phyloP scores from a whole-genome alignment of 2,888 invertebrate species.

The Rhamphomyia laevipes region DNA sequence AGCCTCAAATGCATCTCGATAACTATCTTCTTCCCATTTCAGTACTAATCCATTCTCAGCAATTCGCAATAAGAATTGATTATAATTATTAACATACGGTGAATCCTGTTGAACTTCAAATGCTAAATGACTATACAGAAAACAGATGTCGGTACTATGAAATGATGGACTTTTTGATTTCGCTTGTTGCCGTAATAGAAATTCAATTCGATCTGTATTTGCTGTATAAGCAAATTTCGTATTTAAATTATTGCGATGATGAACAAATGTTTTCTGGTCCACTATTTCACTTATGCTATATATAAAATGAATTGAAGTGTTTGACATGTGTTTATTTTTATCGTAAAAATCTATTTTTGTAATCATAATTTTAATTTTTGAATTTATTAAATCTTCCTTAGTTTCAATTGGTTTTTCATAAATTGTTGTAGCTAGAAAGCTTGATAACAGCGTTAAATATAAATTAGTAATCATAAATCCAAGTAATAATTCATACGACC shows the following conservation, averaged over 20 bases:
- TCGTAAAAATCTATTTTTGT: neutral
- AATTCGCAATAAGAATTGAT: neutral
- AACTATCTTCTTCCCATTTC: neutral
- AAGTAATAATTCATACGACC: neutral
- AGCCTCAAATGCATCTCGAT: neutral
- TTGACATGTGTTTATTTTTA: neutral
- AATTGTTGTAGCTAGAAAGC: neutral
- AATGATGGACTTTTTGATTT: neutral
- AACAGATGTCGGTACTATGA: neutral
- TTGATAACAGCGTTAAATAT: neutral
- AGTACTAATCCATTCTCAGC: neutral
- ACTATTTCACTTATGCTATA: neutral
- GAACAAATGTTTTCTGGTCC: neutral
- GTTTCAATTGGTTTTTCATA: neutral
- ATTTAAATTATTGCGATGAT: neutral
- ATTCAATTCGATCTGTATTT: neutral
- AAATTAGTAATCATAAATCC: neutral
- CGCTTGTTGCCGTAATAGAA: neutral
- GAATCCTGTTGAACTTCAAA: neutral
- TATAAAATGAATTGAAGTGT: neutral
- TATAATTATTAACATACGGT: neutral
- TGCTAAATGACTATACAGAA: neutral
- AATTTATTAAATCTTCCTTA: neutral
- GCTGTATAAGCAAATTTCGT: neutral
- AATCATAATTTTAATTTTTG: neutral